These are phyloP conservation scores for Cliona cf. orientalis DNA, from an alignment of 37 sponge, comb jelly and placozoan genomes.

Conservation along the genomic window DNA sequence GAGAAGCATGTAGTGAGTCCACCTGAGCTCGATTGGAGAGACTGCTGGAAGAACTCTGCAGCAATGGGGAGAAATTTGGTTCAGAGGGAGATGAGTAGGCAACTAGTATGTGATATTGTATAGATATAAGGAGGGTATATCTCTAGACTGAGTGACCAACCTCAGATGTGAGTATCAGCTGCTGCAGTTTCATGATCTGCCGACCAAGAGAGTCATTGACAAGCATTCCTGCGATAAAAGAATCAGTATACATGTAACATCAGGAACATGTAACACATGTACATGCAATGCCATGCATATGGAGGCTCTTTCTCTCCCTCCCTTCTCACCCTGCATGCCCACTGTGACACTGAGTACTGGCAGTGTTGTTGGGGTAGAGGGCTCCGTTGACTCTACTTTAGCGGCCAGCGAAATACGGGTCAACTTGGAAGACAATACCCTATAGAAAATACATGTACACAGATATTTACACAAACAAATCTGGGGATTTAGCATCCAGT, in stretches of 20 bases:
- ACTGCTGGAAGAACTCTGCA: constrained; percentile 5
- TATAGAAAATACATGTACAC: neutral
- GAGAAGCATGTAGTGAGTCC: constrained; percentile 34
- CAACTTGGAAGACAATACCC: constrained; percentile 35
- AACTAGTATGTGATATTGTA: too few species aligned
- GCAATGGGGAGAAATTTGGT: too few species aligned
- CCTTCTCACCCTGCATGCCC: neutral
- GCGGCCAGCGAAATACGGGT: constrained; percentile 31
- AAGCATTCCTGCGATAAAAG: constrained; percentile 14
- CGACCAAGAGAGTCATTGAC: constrained; percentile 31
- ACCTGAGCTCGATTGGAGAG: constrained; percentile 42
- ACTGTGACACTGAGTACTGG: too few species aligned
- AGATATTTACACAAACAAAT: neutral
- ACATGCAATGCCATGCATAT: neutral
- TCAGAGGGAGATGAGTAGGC: too few species aligned
- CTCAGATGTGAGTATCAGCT: constrained; percentile 22
- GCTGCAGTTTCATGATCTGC: constrained; percentile 18
- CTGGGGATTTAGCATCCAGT: neutral
- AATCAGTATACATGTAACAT: neutral
- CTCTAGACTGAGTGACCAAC: constrained; percentile 4
- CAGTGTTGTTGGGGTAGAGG: neutral
- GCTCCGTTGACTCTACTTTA: neutral
- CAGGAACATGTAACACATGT: neutral
- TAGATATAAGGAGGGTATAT: too few species aligned
- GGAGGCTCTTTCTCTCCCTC: neutral